These are phyloP conservation scores for Mnemiopsis leidyi DNA, from an alignment of 37 sponge, comb jelly and placozoan species.

Conservation along the genomic window DNA sequence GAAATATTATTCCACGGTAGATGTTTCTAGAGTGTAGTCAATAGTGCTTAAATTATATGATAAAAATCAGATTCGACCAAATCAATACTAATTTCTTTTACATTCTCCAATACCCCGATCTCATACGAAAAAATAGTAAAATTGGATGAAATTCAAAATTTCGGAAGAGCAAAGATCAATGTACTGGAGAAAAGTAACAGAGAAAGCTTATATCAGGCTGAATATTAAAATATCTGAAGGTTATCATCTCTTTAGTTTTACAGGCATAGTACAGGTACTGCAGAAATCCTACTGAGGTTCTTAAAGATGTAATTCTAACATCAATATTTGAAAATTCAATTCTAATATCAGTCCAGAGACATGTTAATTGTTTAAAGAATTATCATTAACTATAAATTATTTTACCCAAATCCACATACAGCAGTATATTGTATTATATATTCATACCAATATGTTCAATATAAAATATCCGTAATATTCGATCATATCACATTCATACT, in stretches of 20 bases:
- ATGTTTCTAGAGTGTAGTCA: background rate
- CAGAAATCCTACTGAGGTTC: too few species aligned
- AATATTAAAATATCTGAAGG: background rate
- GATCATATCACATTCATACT: slow-evolving; percentile 44
- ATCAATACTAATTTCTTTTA: background rate
- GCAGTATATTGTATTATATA: background rate
- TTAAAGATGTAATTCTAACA: background rate
- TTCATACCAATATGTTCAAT: slow-evolving; percentile 38
- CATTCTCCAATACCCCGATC: background rate
- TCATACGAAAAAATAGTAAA: background rate
- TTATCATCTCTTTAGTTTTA: background rate
- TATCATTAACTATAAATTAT: slow-evolving; percentile 63
- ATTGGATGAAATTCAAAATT: background rate
- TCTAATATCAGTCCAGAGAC: background rate
- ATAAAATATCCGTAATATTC: slow-evolving; percentile 11
- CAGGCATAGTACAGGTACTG: too few species aligned
- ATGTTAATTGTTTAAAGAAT: slow-evolving; percentile 4
- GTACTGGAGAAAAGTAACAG: background rate
- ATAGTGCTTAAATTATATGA: background rate
- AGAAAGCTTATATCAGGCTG: background rate
- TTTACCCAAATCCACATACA: slow-evolving; percentile 61
- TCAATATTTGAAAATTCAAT: background rate
- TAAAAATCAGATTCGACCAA: background rate
- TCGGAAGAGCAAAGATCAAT: background rate
- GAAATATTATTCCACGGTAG: background rate